These are phyloP conservation scores for Sciurus vulgaris DNA, from an alignment of 2,797 vertebrate species.

Conservation along the genomic window DNA sequence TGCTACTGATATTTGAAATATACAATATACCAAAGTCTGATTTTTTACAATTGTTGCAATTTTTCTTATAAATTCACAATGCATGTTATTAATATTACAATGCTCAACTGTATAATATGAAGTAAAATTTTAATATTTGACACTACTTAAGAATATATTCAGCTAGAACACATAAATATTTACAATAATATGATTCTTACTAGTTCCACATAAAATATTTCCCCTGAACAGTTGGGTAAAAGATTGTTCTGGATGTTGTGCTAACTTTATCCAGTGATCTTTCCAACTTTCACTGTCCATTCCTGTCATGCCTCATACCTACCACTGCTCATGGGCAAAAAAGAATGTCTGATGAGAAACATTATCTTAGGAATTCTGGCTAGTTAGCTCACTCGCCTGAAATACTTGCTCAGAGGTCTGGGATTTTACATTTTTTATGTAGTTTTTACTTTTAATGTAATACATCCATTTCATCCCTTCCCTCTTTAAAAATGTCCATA, in stretches of 20 bases:
- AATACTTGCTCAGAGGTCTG: neutral
- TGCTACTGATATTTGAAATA: neutral
- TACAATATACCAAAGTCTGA: neutral
- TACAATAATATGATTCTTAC: neutral
- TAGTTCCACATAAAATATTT: neutral
- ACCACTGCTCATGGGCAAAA: neutral
- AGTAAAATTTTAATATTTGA: constrained; percentile 16
- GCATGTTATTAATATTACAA: neutral
- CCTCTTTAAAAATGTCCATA: constrained; percentile 19
- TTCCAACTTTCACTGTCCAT: neutral
- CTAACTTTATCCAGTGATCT: neutral
- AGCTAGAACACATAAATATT: neutral
- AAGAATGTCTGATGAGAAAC: neutral
- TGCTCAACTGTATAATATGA: neutral
- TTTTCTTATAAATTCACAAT: neutral
- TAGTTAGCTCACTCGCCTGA: neutral
- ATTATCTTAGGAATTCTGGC: neutral
- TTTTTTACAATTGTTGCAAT: neutral
- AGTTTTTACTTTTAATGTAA: constrained; percentile 54
- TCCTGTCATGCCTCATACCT: neutral
- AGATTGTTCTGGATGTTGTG: neutral
- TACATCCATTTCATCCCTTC: neutral
- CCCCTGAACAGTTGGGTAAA: neutral
- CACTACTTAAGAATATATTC: neutral
- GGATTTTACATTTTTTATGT: constrained; percentile 19